Evolutionary conservation across 2,113 vertebrate species (phyloP).

Genomic region (Piaya cayana): DNA sequence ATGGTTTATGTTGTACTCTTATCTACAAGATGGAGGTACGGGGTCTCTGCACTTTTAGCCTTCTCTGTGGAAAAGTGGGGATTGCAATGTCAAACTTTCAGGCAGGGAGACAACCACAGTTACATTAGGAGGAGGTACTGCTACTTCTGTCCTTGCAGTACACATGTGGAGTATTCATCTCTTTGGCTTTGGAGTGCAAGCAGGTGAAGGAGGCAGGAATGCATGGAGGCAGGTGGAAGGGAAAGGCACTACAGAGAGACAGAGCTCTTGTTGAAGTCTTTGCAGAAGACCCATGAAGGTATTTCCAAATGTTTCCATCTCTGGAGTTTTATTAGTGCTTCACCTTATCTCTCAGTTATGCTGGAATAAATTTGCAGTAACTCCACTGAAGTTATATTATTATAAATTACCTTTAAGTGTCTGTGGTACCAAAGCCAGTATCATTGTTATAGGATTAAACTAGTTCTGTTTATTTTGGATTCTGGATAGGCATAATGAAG

Average conservation of each 20-base stretch:
- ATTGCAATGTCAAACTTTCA: neutral
- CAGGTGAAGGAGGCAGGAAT: neutral
- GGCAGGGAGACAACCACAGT: neutral
- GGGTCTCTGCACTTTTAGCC: neutral
- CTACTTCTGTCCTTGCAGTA: neutral
- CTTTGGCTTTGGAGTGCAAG: neutral
- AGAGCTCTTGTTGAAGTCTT: neutral
- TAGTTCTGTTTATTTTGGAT: neutral
- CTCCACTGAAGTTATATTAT: neutral
- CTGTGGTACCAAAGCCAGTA: neutral
- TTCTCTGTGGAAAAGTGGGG: neutral
- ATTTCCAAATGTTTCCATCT: neutral
- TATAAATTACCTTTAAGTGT: neutral
- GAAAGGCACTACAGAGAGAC: accelerated
- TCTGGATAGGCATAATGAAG: neutral
- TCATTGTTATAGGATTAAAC: neutral
- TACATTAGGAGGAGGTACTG: neutral
- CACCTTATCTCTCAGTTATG: neutral
- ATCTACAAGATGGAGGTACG: neutral
- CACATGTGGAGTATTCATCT: neutral
- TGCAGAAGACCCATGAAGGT: neutral
- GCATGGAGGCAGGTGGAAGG: neutral
- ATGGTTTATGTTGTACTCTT: neutral
- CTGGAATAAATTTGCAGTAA: neutral
- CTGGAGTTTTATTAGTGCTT: neutral